These are phyloP conservation scores for Drosophila fungiperda DNA, from an alignment of 2,888 invertebrate species.

Conservation along the genomic window DNA sequence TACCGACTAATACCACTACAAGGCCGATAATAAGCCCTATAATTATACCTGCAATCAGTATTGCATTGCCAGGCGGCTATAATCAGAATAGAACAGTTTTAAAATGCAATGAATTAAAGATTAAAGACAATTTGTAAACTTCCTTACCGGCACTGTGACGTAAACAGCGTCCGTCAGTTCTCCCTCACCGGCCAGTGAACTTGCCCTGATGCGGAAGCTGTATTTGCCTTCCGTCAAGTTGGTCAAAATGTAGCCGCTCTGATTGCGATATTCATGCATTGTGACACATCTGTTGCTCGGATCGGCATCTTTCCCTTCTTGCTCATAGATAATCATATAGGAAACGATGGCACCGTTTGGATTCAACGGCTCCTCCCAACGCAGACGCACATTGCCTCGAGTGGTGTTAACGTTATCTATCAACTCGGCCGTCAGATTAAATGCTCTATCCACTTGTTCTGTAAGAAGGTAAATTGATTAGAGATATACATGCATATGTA, in stretches of 20 bases:
- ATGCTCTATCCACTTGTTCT: conserved; percentile 90
- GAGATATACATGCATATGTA: background rate
- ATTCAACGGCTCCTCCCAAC: conserved; percentile 92
- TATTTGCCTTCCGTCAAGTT: conserved; percentile 92
- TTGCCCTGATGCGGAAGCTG: conserved; percentile 90
- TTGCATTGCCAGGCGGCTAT: conserved; percentile 56
- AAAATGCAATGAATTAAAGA: background rate
- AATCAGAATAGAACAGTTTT: conserved; percentile 2
- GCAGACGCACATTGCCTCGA: conserved; percentile 88
- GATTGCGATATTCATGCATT: conserved; percentile 87
- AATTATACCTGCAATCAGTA: background rate
- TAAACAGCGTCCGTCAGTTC: conserved; percentile 87
- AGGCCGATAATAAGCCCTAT: conserved; percentile 32
- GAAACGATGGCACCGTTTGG: conserved; percentile 96
- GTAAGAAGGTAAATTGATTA: conserved; percentile 7
- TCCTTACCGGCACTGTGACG: conserved; percentile 88
- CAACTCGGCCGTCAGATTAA: conserved; percentile 85
- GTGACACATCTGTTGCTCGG: conserved; percentile 91
- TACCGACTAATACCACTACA: conserved; percentile 22
- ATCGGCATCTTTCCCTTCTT: conserved; percentile 87
- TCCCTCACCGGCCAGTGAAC: conserved; percentile 91
- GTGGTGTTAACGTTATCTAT: conserved; percentile 84
- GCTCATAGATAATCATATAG: conserved; percentile 91
- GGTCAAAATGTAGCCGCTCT: conserved; percentile 69
- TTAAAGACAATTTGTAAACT: background rate